Base-by-base conservation (phyloP, 2,888 invertebrate species). In the Rhynchonema sp. region DNA sequence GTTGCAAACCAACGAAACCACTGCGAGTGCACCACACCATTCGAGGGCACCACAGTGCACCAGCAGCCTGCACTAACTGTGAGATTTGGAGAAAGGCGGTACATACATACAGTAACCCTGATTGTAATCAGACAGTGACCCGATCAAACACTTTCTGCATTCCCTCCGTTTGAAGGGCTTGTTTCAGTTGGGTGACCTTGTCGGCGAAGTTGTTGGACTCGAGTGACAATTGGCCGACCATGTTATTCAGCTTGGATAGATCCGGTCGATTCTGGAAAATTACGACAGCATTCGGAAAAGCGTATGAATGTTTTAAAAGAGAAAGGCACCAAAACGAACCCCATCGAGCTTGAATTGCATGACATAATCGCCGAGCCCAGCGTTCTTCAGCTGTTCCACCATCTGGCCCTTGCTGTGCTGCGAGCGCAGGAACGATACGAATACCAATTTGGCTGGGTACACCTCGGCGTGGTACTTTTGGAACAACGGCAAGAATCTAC, bases 171-270 rank as follows among this genome's bases (percentile, higher is more conserved):
- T 17, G 17, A 6, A 38, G 17, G 9, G 6, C 9, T 17, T 6
- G 9, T 17, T 38, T 38, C 38, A 59, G 26, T 27, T 59, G 23
- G 23, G 2, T 52, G 25, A 55, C 55, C 23, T 2, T n/a, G 3
- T 28, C 23, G 9, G 23, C 56, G 38, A 61, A 61, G 23, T 59
- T 54, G 20, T 25, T 3, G 17, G 28, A 28, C 22, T 60, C 25
- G 17, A 56, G 17, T 2, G 56, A 23, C 62, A 74, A 63, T 23
- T 70, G 68, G 26, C 74, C 74, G 58, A 74, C 70, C 54, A 74
- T 60, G 53, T 69, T 71, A 62, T 74, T 74, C 59, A 74, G 66
- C 63, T 74, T 74, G 38, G 71, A 72, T 59, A 74, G 63, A 64
- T 74, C 74, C 9, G 74, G 74, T 17, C 72, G 65, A 20, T 53